Base-by-base conservation (phyloP, 2,797 vertebrate genomes). In the Hipposideros larvatus region DNA sequence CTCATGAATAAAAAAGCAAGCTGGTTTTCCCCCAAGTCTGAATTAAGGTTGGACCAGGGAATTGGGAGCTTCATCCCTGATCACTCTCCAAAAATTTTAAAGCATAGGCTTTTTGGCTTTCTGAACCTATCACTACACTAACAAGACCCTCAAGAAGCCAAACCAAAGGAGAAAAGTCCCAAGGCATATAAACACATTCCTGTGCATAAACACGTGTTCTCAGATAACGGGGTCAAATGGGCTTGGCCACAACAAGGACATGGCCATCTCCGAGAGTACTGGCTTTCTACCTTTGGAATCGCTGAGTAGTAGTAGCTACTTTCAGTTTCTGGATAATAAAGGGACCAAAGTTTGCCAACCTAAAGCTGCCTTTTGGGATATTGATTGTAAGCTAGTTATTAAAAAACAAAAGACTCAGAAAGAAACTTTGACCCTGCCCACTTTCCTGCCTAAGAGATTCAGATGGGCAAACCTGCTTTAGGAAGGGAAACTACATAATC, bases 311-410 rank as follows among this genome's bases (percentile, higher is more conserved):
- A 74, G 92, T 83, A 95, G 82, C 82, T n/a, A 92, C 73, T 97
- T 91, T 89, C 53, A 90, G 68, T 93, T 97, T 95, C 59, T 88
- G 73, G 77, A 55, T 93, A 84, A 66, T 68, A 46, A 68, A 84
- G 63, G 13, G 46, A 66, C 13, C 82, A 18, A 51, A 66, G 61
- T 51, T 53, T 84, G n/a, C 63, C 63, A 84, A 53, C 63, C 63
- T 51, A 51, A 84, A 53, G 15, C 82, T 84, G 46, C 22, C n/a
- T 66, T 84, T 63, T 31, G 61, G 28, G 13, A 31, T 63, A 63
- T 31, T 51, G 31, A 34, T 66, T 84, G 53, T 34, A 37, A 51
- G n/a, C 63, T 51, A 22, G 21, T 19, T 34, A 84, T 84, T 84
- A 51, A 84, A 46, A 51, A 63, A 63, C 7, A 51, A 65, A 83